phyloP scores from a whole-genome alignment of 2,113 vertebrate species.

The Boleophthalmus pectinirostris region DNA sequence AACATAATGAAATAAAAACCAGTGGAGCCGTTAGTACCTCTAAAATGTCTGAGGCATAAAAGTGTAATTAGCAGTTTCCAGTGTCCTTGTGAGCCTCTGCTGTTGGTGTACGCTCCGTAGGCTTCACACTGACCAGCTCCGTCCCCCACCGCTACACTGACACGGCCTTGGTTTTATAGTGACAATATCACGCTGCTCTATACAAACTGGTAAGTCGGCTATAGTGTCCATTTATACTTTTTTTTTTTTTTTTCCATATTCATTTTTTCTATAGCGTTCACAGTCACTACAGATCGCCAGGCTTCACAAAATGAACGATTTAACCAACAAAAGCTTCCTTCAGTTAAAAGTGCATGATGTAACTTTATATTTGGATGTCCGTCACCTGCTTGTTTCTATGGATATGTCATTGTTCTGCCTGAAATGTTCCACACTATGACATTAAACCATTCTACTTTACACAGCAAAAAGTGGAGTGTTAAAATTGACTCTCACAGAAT shows the following conservation, averaged over 20 bases:
- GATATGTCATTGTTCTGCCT: no score
- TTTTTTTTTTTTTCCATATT: no score
- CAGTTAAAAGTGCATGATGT: no score
- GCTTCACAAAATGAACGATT: not conserved
- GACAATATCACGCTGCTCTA: not conserved
- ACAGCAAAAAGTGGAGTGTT: no score
- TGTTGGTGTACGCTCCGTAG: slow-evolving; percentile 8
- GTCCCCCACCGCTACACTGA: not conserved
- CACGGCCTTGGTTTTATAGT: not conserved
- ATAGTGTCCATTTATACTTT: no score
- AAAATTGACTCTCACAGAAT: no score
- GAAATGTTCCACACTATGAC: no score
- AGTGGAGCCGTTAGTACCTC: not conserved
- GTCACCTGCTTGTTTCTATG: no score
- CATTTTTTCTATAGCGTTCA: not conserved
- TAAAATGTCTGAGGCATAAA: no score
- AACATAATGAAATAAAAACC: no score
- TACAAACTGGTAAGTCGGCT: not conserved
- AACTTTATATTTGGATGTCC: no score
- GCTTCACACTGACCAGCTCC: not conserved
- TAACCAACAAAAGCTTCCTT: not conserved
- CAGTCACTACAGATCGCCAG: not conserved
- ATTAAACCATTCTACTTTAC: no score
- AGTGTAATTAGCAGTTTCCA: not conserved
- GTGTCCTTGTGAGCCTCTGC: not conserved